Conservation (phyloP, 2,888 invertebrate species). For the Petrolisthes manimaculis region DNA sequence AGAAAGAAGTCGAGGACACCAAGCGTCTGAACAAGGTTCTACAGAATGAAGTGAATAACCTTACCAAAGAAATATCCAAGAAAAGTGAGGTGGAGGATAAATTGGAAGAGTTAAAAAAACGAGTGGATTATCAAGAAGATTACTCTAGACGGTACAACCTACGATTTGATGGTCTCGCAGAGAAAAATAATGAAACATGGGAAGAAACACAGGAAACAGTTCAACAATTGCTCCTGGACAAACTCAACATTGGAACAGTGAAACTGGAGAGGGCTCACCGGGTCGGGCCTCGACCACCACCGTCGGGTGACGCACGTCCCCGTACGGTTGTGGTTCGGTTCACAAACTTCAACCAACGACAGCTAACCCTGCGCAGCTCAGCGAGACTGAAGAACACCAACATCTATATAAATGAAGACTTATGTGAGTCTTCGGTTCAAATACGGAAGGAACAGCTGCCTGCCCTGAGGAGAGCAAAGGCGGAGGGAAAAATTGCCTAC, state of each 20-base stretch:
- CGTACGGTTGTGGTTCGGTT: neutral
- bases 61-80: neutral
- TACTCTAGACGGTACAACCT: slow-evolving; percentile 2
- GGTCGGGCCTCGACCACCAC: neutral
- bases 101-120: neutral
- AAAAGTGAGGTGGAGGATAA: neutral
- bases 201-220: neutral
- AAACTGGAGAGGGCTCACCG: slow-evolving; percentile 9
- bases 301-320: neutral
- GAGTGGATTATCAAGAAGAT: slow-evolving; percentile 8
- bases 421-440: neutral
- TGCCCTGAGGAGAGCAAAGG: neutral
- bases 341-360: neutral
- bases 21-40: neutral
- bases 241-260: neutral
- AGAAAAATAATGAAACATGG: neutral
- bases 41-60: neutral
- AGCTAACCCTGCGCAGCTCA: neutral
- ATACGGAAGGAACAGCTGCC: neutral
- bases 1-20: neutral
- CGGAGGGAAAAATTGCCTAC: neutral
- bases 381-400: neutral
- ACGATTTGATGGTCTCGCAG: neutral
- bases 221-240: neutral
- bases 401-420: neutral